A percentile compares a stretch with the other conserved stretches of the same genome.
phyloP scores from a whole-genome alignment of 2,888 invertebrate genomes.

The Halocaridina rubra region DNA sequence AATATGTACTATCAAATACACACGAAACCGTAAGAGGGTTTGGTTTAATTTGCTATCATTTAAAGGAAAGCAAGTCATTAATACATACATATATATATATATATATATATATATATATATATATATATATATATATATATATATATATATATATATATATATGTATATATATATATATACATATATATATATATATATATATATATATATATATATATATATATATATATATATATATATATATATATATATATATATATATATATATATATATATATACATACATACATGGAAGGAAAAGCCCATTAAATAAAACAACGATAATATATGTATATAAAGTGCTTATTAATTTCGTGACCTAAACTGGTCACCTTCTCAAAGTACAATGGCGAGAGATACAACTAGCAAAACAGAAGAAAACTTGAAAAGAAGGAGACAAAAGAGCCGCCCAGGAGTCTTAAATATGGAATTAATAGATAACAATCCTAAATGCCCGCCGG shows the following conservation, averaged over 20 bases:
- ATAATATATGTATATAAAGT: not conserved
- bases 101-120: not conserved
- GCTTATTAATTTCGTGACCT: too few relatives aligned
- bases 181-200: not conserved
- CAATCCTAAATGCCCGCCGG: too few relatives aligned
- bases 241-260: conserved; percentile 16
- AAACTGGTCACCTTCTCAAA: too few relatives aligned
- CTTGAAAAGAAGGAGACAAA: too few relatives aligned
- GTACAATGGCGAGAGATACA: too few relatives aligned
- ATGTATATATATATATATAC: not conserved
- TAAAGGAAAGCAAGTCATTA: not conserved
- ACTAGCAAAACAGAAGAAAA: too few relatives aligned
- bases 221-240: conserved; percentile 13
- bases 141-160: not conserved
- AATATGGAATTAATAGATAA: too few relatives aligned
- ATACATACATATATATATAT: not conserved
- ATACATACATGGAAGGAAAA: not conserved
- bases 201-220: not conserved
- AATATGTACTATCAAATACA: too few relatives aligned
- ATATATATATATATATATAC: not conserved
- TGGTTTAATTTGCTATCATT: too few relatives aligned
- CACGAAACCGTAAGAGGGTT: not conserved
- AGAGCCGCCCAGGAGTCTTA: too few relatives aligned
- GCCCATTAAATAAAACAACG: too few relatives aligned
- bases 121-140: not conserved